Evolutionary conservation across 2,113 vertebrate genomes (phyloP).

Genomic region (Antechinus stuartii): DNA sequence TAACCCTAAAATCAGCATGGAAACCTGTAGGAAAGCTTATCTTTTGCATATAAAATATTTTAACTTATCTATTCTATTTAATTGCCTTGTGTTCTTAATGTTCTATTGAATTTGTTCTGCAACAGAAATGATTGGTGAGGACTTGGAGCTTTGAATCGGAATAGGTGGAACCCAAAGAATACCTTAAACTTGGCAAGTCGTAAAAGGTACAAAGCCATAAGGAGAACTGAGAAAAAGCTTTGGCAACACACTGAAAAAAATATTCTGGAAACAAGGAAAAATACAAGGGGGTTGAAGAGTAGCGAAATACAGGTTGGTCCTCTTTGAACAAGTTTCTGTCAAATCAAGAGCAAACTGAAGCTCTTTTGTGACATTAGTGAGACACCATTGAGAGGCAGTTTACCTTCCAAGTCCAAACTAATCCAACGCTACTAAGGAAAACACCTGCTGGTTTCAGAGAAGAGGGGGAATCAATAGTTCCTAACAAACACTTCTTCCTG

Average conservation of each 20-base stretch:
- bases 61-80: not conserved
- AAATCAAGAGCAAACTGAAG: not conserved
- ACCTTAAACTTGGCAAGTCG: not conserved
- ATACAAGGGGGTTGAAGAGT: not conserved
- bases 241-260: not conserved
- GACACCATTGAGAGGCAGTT: not conserved
- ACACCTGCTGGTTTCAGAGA: fast-evolving
- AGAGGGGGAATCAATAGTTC: not conserved
- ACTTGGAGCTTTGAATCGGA: not conserved
- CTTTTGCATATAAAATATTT: not conserved
- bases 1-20: not conserved
- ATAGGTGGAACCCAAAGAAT: not conserved
- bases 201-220: not conserved
- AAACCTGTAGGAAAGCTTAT: not conserved
- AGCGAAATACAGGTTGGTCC: not conserved
- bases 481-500: conserved; percentile 36
- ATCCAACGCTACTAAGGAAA: conserved; percentile 17
- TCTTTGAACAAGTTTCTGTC: conserved; percentile 37
- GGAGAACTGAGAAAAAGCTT: not conserved
- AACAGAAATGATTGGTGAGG: not conserved
- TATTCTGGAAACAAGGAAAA: not conserved
- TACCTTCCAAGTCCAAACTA: not conserved
- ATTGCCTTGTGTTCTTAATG: not conserved
- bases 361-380: not conserved
- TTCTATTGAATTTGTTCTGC: not conserved